Percentiles rank a stretch among this genome's conserved stretches.
Evolutionary conservation across 2,113 vertebrate species (phyloP).

Genomic region (Cromileptes altivelis): DNA sequence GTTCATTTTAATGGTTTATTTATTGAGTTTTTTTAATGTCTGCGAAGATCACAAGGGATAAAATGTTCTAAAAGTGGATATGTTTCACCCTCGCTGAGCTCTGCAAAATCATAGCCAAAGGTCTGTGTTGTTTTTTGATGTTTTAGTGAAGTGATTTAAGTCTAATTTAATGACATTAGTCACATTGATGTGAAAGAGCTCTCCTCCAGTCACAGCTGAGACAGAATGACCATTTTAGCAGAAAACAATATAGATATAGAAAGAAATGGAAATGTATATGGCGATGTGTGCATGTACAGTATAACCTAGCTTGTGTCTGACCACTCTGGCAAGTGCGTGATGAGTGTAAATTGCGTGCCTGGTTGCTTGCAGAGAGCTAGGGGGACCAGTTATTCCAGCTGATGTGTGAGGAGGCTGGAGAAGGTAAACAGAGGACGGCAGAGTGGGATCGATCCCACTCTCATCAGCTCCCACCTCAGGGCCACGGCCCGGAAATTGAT

Average conservation of each 20-base stretch:
- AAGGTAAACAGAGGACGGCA: constrained; percentile 77
- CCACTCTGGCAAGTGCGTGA: constrained; percentile 46
- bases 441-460: constrained; percentile 82
- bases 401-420: constrained; percentile 56
- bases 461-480: constrained; percentile 82
- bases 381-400: constrained; percentile 44
- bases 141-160: neutral
- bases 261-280: constrained; percentile 32
- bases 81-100: constrained; percentile 1
- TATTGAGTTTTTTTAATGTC: constrained; percentile 1
- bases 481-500: constrained; percentile 71
- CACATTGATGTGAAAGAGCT: neutral
- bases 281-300: constrained; percentile 25
- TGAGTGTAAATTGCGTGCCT: constrained; percentile 46
- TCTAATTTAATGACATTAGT: neutral
- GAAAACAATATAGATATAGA: constrained; percentile 7
- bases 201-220: neutral
- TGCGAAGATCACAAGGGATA: neutral
- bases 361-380: constrained; percentile 37
- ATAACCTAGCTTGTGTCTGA: constrained; percentile 27
- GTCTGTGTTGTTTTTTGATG: neutral
- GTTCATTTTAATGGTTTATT: constrained; percentile 14
- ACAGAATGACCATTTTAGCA: neutral
- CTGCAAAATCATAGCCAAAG: neutral
- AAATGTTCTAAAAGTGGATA: neutral